Conservation (phyloP, 2,797 vertebrate genomes). For the Danio jaintianensis region DNA sequence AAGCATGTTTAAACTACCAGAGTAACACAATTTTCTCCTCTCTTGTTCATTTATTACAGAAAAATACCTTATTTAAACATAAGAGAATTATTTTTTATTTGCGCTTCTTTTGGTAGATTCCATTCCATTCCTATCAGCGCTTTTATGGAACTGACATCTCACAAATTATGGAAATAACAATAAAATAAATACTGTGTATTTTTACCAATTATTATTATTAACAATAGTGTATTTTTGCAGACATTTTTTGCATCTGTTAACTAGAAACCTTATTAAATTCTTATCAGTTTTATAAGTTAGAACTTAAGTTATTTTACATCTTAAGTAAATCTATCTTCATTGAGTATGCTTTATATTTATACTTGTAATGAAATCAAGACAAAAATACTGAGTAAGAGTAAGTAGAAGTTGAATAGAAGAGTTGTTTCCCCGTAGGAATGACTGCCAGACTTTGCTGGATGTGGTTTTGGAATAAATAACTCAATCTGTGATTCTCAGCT, state of each 20-base stretch:
- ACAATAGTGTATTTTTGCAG: background rate
- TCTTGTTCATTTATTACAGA: no score
- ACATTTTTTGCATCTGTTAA: background rate
- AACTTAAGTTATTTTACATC: background rate
- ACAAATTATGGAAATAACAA: no score
- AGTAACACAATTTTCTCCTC: no score
- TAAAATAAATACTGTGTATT: no score
- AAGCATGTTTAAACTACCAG: no score
- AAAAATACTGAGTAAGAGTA: background rate
- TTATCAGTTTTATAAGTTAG: background rate
- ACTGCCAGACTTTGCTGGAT: slow-evolving; percentile 20
- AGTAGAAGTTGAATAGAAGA: background rate
- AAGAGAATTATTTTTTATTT: no score
- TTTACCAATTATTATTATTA: no score
- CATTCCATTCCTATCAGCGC: no score
- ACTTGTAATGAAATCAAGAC: background rate
- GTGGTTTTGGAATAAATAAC: slow-evolving; percentile 13
- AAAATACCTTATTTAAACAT: no score
- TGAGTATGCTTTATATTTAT: slow-evolving; percentile 1
- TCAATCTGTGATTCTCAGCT: slow-evolving; percentile 8
- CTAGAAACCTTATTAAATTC: background rate
- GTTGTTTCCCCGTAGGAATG: background rate
- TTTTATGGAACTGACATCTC: no score
- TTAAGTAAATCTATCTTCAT: background rate
- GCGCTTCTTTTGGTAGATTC: no score